Base-by-base conservation (phyloP, 2,113 vertebrate species). In the Prionailurus bengalensis region DNA sequence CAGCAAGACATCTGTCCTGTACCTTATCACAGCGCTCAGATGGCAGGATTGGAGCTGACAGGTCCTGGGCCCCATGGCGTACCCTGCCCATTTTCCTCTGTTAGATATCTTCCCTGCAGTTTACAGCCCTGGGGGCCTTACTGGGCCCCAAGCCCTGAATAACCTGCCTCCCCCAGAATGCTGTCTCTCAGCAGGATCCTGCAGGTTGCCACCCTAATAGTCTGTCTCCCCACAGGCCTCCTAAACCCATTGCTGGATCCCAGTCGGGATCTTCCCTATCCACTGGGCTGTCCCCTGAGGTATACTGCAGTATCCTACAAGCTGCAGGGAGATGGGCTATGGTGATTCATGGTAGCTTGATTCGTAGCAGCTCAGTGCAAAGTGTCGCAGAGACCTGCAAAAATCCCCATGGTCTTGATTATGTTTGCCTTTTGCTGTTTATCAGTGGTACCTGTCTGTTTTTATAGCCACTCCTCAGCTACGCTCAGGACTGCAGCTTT, bases 111-210 rank as follows among this genome's bases (percentile, higher is more conserved):
- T 98, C 80, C 92, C 97, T 97, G 96, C 95, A 96, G 94, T 36
- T 83, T 90, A 90, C 80, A 94, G 96, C 96, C 97, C 96, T 68
- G 93, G 93, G 88, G 92, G 89, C 96, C 92, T 96, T 45, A 94
- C 96, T 95, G 96, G 98, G 82, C 97, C 95, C 96, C 92, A 96
- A 0, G 0, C 0, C 9, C 21, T 16, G 2, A 2, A 4, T 74
- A 51, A 61, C 90, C 42, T 27, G 14, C 61, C 68, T 93, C 78
- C 39, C 42, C 51, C 2, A 80, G 68, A 70, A 81, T 51, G 70
- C 19, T 51, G 0, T 33, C 33, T 96, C 85, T 80, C 70, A 63
- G 70, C 91, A 95, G 70, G 42, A 29, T 81, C 55, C 79, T 42
- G 39, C 11, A 27, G 76, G n/a, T 55, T 65, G 91, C 25, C 81